Evolutionary conservation across 2,888 invertebrate genomes (phyloP), one percentile per base, ranked within the genome.

Genomic region (Apodemia hepburni): DNA sequence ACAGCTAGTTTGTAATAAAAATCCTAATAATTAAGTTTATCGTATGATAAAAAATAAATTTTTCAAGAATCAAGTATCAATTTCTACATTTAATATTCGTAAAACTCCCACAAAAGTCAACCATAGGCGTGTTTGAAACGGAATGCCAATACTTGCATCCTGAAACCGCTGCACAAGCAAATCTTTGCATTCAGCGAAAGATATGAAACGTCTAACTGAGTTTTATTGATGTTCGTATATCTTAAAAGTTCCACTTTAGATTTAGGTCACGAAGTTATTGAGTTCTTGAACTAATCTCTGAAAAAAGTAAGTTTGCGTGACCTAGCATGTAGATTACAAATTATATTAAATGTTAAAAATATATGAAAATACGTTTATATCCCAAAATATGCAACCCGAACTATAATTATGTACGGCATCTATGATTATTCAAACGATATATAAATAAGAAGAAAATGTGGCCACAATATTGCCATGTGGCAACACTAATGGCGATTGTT

Each of bases 141-240:
- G 67, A 68, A 67, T 61, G 70, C 68, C 69, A 70, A 69, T 71
- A 70, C 65, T 64, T 61, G 67, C 66, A 66, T 64, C 69, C 65
- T 62, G 70, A 70, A 66, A 67, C 69, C 72, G 78, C 80, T 77
- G 77, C 74, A 76, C 78, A 81, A 80, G 82, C 82, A 82, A 82
- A 82, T 82, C 80, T 83, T 78, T 75, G 77, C 77, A 80, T 82
- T 81, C 80, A 77, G 71, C 69, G 69, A 70, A 72, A 79, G 79
- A 84, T 85, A 85, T 84, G 82, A 82, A 81, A 77, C 67, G 70
- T 71, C 71, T 73, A 72, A 75, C 75, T 71, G 70, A 71, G 73
- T 70, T 75, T 77, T 79, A 79, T 79, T 78, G 78, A 78, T 76
- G 73, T 69, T 68, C 72, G 68, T 72, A 69, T 70, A 71, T 69